These are phyloP conservation scores for Pygoscelis antarcticus DNA, from an alignment of 2,113 vertebrate species.

Conservation along the genomic window DNA sequence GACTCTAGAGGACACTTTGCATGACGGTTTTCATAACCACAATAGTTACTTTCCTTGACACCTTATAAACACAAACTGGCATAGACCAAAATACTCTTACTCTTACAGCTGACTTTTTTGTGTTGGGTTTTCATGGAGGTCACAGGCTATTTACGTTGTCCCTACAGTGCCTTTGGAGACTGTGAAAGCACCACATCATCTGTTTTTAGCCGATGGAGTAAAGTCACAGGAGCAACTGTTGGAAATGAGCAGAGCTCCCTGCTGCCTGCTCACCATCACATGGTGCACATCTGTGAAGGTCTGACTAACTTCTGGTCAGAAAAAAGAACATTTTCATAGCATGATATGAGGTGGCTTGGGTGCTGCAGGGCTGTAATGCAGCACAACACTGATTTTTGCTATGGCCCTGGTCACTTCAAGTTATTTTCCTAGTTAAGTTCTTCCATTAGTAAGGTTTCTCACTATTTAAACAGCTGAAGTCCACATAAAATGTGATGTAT, in stretches of 20 bases:
- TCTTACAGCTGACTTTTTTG: not conserved
- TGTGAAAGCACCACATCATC: not conserved
- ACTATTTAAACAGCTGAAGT: not conserved
- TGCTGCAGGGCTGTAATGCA: not conserved
- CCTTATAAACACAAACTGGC: not conserved
- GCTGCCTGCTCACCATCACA: not conserved
- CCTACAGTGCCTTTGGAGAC: not conserved
- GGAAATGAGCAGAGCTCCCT: not conserved
- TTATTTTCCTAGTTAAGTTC: not conserved
- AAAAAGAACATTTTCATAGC: not conserved
- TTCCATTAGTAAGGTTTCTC: not conserved
- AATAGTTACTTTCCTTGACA: not conserved
- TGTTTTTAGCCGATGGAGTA: not conserved
- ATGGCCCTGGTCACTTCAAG: not conserved
- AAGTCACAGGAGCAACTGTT: not conserved
- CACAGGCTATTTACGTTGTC: not conserved
- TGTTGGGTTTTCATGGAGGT: not conserved
- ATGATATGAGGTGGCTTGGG: not conserved
- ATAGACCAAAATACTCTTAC: not conserved
- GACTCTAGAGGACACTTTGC: not conserved
- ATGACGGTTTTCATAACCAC: not conserved
- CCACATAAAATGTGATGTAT: not conserved
- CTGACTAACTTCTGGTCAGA: not conserved
- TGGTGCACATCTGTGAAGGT: not conserved
- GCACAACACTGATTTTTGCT: not conserved